Evolutionary conservation across 1,140 invertebrate genomes (phyloP).

Genomic region (Plutomurus gul): DNA sequence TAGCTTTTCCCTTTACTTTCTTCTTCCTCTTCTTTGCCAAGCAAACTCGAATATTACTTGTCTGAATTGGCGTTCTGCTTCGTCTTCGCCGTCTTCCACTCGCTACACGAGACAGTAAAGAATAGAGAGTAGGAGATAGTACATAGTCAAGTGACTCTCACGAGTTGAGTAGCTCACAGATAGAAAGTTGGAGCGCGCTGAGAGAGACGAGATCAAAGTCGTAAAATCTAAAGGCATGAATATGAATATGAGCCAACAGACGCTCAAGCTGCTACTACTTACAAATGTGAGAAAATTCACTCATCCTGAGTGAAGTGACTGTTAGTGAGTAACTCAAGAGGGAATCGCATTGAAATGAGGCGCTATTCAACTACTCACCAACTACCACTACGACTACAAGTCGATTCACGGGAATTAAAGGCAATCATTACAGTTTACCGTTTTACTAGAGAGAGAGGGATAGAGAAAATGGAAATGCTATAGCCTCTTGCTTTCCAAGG

Average conservation of each 20-base stretch:
- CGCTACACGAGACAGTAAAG: too few species aligned
- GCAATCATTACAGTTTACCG: not conserved
- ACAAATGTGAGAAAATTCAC: conserved; percentile 22
- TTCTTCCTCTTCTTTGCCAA: not conserved
- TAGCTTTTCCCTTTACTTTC: not conserved
- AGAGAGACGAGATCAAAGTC: conserved; percentile 9
- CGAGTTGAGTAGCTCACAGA: not conserved
- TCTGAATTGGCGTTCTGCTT: not conserved
- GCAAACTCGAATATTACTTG: not conserved
- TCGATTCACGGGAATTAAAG: not conserved
- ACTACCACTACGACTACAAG: too few species aligned
- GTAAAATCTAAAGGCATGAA: conserved; percentile 12
- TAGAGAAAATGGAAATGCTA: too few species aligned
- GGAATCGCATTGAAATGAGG: too few species aligned
- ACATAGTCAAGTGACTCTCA: conserved; percentile 3
- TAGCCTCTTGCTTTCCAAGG: too few species aligned
- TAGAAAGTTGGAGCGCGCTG: conserved; percentile 3
- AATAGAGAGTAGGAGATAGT: too few species aligned
- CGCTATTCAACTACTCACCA: too few species aligned
- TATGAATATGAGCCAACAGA: conserved; percentile 21
- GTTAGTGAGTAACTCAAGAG: not conserved
- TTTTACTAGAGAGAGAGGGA: too few species aligned
- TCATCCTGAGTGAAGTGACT: not conserved
- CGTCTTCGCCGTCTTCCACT: not conserved
- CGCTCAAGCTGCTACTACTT: conserved; percentile 17